Conservation (phyloP, 2,797 vertebrate genomes). For the Chaunax sp. region DNA sequence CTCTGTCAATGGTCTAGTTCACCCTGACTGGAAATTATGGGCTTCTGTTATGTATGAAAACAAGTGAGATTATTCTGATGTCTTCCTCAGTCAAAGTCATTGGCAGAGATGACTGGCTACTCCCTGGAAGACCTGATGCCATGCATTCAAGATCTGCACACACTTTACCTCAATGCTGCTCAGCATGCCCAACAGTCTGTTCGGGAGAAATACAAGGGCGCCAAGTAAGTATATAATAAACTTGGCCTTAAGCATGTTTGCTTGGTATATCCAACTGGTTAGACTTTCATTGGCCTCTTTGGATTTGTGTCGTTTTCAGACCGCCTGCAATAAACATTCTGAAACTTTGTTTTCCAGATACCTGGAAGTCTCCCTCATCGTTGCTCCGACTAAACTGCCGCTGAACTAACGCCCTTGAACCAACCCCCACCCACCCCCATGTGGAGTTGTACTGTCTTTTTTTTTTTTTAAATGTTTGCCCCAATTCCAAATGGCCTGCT, state of each 20-base stretch:
- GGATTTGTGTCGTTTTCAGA: too few species aligned
- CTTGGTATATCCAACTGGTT: too few species aligned
- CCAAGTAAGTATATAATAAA: constrained; percentile 85
- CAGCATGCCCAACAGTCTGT: constrained; percentile 96
- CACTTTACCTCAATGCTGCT: constrained; percentile 87
- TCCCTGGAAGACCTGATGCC: constrained; percentile 89
- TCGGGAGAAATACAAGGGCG: constrained; percentile 93
- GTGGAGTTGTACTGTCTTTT: constrained; percentile 5
- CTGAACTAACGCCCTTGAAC: constrained; percentile 77
- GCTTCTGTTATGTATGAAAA: too few species aligned
- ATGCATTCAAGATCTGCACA: constrained; percentile 91
- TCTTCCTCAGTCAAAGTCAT: constrained; percentile 83
- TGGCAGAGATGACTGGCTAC: constrained; percentile 88
- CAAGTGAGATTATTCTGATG: too few species aligned
- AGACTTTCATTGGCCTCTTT: too few species aligned
- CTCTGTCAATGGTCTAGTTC: too few species aligned
- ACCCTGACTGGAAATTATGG: too few species aligned
- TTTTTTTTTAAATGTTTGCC: constrained; percentile 42
- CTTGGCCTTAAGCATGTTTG: too few species aligned
- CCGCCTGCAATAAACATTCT: too few species aligned
- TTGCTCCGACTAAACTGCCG: constrained; percentile 87
- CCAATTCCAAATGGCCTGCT: constrained; percentile 50
- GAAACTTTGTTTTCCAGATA: constrained; percentile 80
- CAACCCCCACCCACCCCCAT: neutral
- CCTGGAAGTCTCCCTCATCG: constrained; percentile 89